Percentiles rank a stretch among this genome's conserved stretches.
phyloP scores from a whole-genome alignment of 2,797 vertebrate species.

The Staurois parvus region DNA sequence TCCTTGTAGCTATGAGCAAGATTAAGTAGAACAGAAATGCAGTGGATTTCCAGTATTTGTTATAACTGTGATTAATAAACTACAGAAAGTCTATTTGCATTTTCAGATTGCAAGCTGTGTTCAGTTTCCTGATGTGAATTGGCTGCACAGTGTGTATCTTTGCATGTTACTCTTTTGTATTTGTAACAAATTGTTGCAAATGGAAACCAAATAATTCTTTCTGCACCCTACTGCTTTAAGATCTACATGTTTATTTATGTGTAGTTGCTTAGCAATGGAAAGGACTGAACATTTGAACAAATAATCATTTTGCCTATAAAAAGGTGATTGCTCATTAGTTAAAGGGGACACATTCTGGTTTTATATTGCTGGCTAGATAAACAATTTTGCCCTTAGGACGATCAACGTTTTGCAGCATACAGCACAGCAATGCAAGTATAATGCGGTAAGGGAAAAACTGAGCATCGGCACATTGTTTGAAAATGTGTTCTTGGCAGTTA shows the following conservation, averaged over 20 bases:
- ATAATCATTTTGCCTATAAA: neutral
- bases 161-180: constrained; percentile 54
- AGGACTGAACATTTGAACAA: constrained; percentile 6
- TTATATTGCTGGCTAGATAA: neutral
- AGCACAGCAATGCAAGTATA: too few relatives aligned
- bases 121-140: constrained; percentile 58
- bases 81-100: constrained; percentile 55
- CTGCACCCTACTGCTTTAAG: constrained; percentile 46
- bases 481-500: too few relatives aligned
- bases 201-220: constrained; percentile 53
- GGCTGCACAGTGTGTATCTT: constrained; percentile 52
- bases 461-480: too few relatives aligned
- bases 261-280: constrained; percentile 17
- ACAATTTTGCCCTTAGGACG: neutral
- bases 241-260: constrained; percentile 53
- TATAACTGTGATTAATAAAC: constrained; percentile 58
- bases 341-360: neutral
- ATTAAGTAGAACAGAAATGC: constrained; percentile 54
- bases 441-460: too few relatives aligned
- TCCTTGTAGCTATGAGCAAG: constrained; percentile 25
- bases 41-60: constrained; percentile 48
- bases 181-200: constrained; percentile 58
- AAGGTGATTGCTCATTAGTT: neutral
- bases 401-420: neutral
- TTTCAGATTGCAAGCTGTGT: constrained; percentile 58